Evolutionary conservation across 2,797 vertebrate species (phyloP).

Genomic region (Dipus sagitta): DNA sequence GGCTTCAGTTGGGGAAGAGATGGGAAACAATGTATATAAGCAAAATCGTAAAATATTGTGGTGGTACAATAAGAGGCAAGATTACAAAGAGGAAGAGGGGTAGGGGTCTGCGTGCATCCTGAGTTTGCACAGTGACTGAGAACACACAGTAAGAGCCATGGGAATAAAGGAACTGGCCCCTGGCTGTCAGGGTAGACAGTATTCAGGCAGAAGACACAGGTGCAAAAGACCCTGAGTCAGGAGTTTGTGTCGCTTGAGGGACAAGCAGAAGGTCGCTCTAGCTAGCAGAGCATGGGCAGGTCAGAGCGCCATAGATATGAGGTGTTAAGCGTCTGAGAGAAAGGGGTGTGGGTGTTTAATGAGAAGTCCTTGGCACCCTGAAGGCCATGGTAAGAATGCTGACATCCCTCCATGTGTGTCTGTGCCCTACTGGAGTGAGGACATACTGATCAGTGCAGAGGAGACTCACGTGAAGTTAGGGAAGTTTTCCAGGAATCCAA

Average conservation of each 20-base stretch:
- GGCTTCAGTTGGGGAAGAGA: background rate
- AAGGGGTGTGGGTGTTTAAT: too few species aligned
- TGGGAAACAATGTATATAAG: background rate
- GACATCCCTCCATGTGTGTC: too few species aligned
- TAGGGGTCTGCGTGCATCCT: rapidly evolving
- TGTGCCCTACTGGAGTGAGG: too few species aligned
- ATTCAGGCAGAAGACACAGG: background rate
- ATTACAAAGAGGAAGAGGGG: background rate
- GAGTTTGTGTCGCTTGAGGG: rapidly evolving
- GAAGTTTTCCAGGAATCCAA: rapidly evolving
- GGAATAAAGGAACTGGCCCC: background rate
- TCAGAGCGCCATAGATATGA: background rate
- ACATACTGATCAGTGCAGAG: too few species aligned
- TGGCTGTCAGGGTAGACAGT: background rate
- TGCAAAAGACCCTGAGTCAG: background rate
- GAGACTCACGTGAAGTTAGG: too few species aligned
- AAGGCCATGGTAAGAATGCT: background rate
- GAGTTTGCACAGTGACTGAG: background rate
- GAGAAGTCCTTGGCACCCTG: background rate
- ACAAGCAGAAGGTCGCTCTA: background rate
- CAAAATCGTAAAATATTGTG: background rate
- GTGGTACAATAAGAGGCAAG: background rate
- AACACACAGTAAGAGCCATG: background rate
- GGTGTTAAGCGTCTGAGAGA: too few species aligned
- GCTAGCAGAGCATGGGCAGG: background rate